phyloP scores from a whole-genome alignment of 2,888 invertebrate genomes.

The Myathropa florea region DNA sequence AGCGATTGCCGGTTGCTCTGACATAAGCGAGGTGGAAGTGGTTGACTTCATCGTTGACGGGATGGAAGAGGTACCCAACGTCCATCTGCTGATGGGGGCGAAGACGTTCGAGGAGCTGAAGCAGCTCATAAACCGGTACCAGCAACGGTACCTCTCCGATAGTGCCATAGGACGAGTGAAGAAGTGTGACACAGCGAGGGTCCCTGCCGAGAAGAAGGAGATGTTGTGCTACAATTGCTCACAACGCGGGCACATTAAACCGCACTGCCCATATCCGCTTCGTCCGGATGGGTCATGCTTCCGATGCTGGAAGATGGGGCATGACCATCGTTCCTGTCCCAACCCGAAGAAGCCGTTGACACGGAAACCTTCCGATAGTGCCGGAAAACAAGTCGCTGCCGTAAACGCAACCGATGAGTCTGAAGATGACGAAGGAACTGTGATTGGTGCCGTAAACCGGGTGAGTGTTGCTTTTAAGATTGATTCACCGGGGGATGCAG shows the following conservation, averaged over 20 bases:
- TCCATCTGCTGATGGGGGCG: too few species aligned
- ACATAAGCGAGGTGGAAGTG: too few species aligned
- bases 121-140: too few species aligned
- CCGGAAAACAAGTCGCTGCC: not conserved
- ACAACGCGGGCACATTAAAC: slow-evolving; percentile 22
- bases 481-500: slow-evolving; percentile 7
- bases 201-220: not conserved
- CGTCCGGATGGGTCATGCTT: slow-evolving; percentile 14
- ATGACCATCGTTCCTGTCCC: slow-evolving; percentile 9
- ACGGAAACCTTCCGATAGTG: not conserved
- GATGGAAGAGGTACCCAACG: too few species aligned
- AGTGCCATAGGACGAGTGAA: too few species aligned
- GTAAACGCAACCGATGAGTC: too few species aligned
- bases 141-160: too few species aligned
- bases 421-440: not conserved
- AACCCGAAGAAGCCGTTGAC: slow-evolving; percentile 26
- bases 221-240: not conserved
- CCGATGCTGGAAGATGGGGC: slow-evolving; percentile 41
- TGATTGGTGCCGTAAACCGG: slow-evolving; percentile 6
- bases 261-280: slow-evolving; percentile 16
- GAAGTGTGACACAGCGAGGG: too few species aligned
- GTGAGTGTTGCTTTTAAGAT: slow-evolving; percentile 25
- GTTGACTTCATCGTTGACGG: too few species aligned
- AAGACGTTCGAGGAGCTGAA: too few species aligned
- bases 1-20: too few species aligned